Evolutionary conservation across 2,888 invertebrate species (phyloP), one percentile per base, ranked within the genome.

Genomic region (Drosophila testacea): DNA sequence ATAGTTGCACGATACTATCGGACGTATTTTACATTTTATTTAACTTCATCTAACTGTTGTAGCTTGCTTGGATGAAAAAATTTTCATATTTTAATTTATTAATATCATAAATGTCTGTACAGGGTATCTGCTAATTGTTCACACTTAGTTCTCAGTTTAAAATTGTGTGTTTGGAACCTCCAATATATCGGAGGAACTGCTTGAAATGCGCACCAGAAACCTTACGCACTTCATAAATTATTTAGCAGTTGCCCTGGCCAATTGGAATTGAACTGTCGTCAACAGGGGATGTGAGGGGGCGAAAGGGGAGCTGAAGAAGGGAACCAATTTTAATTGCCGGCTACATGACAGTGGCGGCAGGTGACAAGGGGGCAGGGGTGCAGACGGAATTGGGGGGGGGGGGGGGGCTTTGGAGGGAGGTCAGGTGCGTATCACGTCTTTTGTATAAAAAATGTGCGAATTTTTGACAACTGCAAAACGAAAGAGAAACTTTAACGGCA

Each of bases 171-270:
- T 46, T 22, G 41, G 51, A 42, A 38, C 39, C 41, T 61, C 51
- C 42, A 38, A 38, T 44, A 55, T 48, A 55, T 56, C 42, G 60
- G 16, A 22, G 30, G 44, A 47, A 42, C 74, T 84, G 73, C 74
- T 87, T 81, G 74, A 75, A 77, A 86, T 83, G 86, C 79, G 82
- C 74, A 77, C 69, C 89, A 80, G 70, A 80, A 57, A 80, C 74
- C 72, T 74, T 83, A 86, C 88, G 88, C 84, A 88, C 83, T 72
- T 88, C 83, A 85, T 85, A 88, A 85, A 85, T 85, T 81, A 85
- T 85, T 85, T 79, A 85, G 77, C 81, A 86, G 81, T 73, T 64
- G 73, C 69, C 56, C 63, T 56, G 66, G 76, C 67, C 70, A 81
- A 79, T 77, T 76, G 77, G 42, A 67, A 59, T 34, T 41, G 48